Conservation (phyloP, 1,140 invertebrate species). For the Drosophila funebris region DNA sequence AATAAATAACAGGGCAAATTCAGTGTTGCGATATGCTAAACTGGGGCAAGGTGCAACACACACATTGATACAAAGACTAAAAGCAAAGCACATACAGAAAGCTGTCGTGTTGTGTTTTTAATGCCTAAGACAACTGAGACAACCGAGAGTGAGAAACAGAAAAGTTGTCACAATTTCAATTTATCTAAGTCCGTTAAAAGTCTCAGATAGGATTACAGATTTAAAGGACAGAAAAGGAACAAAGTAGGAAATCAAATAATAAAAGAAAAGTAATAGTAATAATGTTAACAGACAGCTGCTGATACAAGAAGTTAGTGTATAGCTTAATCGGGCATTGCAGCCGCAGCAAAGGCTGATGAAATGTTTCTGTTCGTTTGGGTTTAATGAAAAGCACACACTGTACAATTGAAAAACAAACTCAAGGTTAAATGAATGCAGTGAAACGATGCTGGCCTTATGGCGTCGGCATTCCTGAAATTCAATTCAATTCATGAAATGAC, state of each 20-base stretch:
- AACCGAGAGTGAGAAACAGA: neutral
- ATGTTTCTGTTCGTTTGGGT: neutral
- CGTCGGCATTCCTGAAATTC: conserved; percentile 35
- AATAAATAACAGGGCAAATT: conserved; percentile 50
- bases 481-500: conserved; percentile 51
- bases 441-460: conserved; percentile 14
- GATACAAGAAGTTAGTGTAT: neutral
- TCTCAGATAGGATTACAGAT: neutral
- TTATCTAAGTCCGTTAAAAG: conserved; percentile 27
- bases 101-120: conserved; percentile 13
- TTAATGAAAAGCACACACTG: conserved; percentile 9
- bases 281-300: neutral
- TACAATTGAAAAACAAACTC: conserved; percentile 33
- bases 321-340: neutral
- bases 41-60: conserved; percentile 46
- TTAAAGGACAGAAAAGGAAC: neutral
- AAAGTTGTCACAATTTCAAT: conserved; percentile 56
- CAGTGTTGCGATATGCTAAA: conserved; percentile 42
- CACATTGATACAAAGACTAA: conserved; percentile 1
- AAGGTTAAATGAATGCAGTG: conserved; percentile 62
- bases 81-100: conserved; percentile 5
- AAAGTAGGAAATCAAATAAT: neutral
- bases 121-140: no score
- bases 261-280: neutral
- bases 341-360: neutral